Base-by-base conservation (phyloP, 2,888 invertebrate genomes). In the Thelaira solivaga region DNA sequence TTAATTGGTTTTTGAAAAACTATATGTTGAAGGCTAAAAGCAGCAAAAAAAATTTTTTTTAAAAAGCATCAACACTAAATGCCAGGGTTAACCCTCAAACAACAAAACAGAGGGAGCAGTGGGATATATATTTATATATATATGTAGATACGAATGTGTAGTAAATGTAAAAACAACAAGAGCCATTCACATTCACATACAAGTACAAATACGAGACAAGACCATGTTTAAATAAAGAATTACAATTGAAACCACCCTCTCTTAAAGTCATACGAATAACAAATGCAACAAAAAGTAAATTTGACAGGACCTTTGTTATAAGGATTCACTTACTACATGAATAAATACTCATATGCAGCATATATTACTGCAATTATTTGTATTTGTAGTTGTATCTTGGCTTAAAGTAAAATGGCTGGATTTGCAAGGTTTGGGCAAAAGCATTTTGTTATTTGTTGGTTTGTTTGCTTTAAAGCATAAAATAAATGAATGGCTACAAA, bases 41-140 rank as follows among this genome's bases (percentile, higher is more conserved):
- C 55, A 41, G 26, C 1, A 47, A 53, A 57, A 16, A 29, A 68
- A 47, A 5, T 7, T 7, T 13, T 62, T 68, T n/a, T n/a, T n/a
- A n/a, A 45, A 68, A 65, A 18, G 69, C 49, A 74, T 78, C 74
- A 78, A 69, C 74, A 74, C 55, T 74, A 71, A 78, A 74, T 74
- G 69, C 74, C 45, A 74, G 65, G 74, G 78, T 71, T 74, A 78
- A 74, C 51, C 69, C 69, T 64, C 34, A 22, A 18, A 36, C 20
- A 51, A 24, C 16, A 43, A 59, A n/a, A 41, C 8, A 39, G 64
- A 53, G 41, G 24, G 36, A 71, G 36, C 34, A 36, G 36, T 49
- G 61, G 45, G 43, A 62, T 36, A 36, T 29, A 49, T 13, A 22
- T 53, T 29, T 16, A 53, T 13, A 53, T n/a, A 41, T 59, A 26